Percentiles rank a stretch among this genome's conserved stretches.
These are phyloP conservation scores for Drosophila pseudotakahashii DNA, from an alignment of 2,888 invertebrate genomes.

Conservation along the genomic window DNA sequence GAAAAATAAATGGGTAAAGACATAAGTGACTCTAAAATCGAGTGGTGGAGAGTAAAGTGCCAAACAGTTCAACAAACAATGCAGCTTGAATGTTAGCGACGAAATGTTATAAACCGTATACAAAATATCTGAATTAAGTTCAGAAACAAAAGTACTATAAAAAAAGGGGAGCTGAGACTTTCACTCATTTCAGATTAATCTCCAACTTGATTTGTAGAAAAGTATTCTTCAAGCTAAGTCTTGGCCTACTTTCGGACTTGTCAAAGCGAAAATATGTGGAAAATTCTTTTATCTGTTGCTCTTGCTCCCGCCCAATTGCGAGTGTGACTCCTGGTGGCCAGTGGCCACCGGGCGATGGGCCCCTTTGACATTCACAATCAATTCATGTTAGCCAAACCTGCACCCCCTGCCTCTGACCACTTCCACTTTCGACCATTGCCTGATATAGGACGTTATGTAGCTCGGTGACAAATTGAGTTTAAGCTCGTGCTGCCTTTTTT, in stretches of 20 bases:
- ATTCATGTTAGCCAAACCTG: slow-evolving; percentile 4
- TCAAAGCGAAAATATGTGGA: neutral
- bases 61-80: neutral
- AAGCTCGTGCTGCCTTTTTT: neutral
- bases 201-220: neutral
- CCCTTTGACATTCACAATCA: slow-evolving; percentile 24
- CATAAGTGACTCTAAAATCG: neutral
- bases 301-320: neutral
- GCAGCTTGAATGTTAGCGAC: neutral
- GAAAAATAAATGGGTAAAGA: neutral
- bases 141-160: neutral
- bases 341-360: slow-evolving; percentile 3
- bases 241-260: neutral
- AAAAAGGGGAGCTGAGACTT: neutral
- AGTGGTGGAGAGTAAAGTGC: neutral
- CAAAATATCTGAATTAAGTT: neutral
- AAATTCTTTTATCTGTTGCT: neutral
- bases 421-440: neutral
- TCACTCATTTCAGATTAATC: neutral
- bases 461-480: slow-evolving; percentile 31
- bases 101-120: too few relatives aligned
- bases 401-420: neutral
- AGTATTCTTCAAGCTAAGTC: neutral
- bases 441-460: slow-evolving; percentile 11
- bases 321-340: slow-evolving; percentile 6